phyloP scores from a whole-genome alignment of 2,797 vertebrate species.

The Uromys caudimaculatus region DNA sequence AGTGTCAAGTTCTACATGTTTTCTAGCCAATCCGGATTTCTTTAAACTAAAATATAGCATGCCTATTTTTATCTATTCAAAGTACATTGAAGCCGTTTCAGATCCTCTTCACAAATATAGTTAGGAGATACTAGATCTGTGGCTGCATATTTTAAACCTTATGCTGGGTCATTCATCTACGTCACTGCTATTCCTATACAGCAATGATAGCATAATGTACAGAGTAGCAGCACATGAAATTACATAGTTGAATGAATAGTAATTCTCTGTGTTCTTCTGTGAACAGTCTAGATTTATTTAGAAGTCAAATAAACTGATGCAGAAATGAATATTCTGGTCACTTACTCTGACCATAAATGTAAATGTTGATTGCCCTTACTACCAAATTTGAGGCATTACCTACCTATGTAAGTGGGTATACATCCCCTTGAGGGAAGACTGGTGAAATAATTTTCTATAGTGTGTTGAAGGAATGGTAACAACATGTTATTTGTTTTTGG shows the following conservation, averaged over 20 bases:
- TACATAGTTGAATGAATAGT: not conserved
- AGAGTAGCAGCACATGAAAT: not conserved
- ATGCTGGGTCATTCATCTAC: not conserved
- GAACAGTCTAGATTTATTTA: not conserved
- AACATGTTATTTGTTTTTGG: not conserved
- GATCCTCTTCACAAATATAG: not conserved
- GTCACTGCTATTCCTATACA: not conserved
- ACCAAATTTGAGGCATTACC: not conserved
- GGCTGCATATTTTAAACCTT: not conserved
- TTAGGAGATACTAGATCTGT: not conserved
- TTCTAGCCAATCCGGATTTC: not conserved
- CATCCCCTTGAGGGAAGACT: not conserved
- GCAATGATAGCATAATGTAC: too few species aligned
- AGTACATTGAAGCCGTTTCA: not conserved
- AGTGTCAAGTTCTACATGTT: not conserved
- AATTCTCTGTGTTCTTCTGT: not conserved
- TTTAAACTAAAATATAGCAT: not conserved
- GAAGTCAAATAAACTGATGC: not conserved
- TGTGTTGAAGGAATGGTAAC: not conserved
- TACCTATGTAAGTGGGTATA: not conserved
- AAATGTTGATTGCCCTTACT: not conserved
- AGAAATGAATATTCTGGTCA: not conserved
- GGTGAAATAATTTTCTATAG: not conserved
- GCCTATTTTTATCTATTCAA: slow-evolving; percentile 10
- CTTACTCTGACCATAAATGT: not conserved